phyloP scores from a whole-genome alignment of 2,113 vertebrate species.

The Andinoacara biseriatus region DNA sequence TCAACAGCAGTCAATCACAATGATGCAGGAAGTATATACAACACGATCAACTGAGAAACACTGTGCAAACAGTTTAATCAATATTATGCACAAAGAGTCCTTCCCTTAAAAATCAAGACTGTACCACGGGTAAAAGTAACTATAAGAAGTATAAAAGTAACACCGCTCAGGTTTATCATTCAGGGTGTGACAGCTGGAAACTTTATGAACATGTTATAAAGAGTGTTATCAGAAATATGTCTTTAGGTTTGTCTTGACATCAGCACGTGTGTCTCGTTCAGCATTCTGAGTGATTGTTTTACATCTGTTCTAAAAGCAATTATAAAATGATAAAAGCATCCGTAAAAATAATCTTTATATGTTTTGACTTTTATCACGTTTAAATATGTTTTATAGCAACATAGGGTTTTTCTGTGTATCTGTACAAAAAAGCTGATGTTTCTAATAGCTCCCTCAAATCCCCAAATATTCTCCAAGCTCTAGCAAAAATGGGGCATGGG shows the following conservation, averaged over 20 bases:
- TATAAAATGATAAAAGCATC: background rate
- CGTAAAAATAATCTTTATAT: background rate
- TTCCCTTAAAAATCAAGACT: background rate
- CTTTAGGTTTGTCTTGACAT: background rate
- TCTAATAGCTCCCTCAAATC: background rate
- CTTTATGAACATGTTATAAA: background rate
- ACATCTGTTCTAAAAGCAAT: background rate
- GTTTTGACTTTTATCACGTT: background rate
- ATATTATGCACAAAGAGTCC: background rate
- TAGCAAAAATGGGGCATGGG: no score
- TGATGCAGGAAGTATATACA: no score
- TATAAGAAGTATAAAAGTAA: background rate
- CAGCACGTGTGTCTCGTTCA: background rate
- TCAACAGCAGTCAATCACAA: no score
- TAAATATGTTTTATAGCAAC: fast-evolving
- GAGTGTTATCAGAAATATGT: background rate
- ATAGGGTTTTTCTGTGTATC: background rate
- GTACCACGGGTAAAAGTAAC: background rate
- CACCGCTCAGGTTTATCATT: background rate
- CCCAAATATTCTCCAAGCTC: no score
- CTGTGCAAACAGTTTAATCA: background rate
- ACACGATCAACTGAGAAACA: background rate
- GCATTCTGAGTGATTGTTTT: background rate
- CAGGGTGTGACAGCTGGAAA: fast-evolving
- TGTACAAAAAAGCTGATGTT: background rate